phyloP scores from a whole-genome alignment of 2,797 vertebrate species.

The Myotis vivesi region DNA sequence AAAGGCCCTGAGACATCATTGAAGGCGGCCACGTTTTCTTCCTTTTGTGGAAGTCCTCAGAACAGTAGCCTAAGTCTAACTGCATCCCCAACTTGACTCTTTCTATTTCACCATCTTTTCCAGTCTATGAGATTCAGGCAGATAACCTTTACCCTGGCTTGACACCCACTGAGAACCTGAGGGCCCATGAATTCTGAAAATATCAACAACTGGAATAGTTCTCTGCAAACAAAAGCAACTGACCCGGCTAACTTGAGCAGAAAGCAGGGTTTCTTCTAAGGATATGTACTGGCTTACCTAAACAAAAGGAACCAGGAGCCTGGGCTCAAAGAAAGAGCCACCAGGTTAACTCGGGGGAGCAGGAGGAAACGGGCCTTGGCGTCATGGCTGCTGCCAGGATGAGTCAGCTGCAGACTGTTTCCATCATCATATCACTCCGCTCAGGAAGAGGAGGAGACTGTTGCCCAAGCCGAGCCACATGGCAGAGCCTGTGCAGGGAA shows the following conservation, averaged over 20 bases:
- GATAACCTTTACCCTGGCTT: background rate
- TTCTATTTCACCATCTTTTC: background rate
- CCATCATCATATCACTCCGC: too few species aligned
- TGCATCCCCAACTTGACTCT: background rate
- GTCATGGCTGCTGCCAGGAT: background rate
- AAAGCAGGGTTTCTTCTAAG: background rate
- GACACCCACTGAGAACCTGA: background rate
- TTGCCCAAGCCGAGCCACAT: background rate
- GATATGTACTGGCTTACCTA: background rate
- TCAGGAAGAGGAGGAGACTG: background rate
- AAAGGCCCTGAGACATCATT: background rate
- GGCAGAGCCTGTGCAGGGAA: background rate
- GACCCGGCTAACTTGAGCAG: background rate
- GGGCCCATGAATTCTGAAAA: background rate
- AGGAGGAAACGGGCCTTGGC: background rate
- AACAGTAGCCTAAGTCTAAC: background rate
- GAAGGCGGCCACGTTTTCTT: background rate
- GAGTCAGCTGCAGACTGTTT: background rate
- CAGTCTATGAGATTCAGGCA: background rate
- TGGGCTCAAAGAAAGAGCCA: background rate
- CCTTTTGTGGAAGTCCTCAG: background rate
- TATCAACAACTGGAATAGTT: background rate
- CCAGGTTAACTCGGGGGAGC: background rate
- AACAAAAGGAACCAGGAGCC: background rate
- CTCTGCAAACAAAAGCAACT: background rate